phyloP scores from a whole-genome alignment of 2,113 vertebrate genomes.

The Ctenodactylus gundi region DNA sequence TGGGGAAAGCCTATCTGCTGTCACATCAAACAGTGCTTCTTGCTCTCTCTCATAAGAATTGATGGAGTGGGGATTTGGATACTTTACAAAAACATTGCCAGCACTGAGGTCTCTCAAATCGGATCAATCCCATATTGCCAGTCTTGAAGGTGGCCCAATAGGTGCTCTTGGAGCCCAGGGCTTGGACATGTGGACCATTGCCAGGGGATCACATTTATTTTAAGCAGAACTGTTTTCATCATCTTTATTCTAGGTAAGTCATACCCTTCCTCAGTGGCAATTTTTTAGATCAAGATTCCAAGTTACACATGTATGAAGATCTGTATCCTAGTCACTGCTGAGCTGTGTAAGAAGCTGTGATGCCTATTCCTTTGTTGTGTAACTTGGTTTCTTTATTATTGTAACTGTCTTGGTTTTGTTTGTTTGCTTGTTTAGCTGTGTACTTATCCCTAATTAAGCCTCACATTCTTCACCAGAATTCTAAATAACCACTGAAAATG shows the following conservation, averaged over 20 bases:
- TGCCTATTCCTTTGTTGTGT: not conserved
- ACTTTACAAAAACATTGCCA: not conserved
- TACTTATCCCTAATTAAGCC: not conserved
- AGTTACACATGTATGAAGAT: not conserved
- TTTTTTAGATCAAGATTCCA: not conserved
- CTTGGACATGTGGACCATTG: not conserved
- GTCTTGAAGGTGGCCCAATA: not conserved
- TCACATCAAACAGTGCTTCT: not conserved
- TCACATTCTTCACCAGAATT: not conserved
- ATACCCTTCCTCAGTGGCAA: not conserved
- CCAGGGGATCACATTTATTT: not conserved
- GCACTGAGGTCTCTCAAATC: not conserved
- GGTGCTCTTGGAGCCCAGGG: not conserved
- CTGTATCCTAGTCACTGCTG: not conserved
- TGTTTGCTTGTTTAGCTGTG: not conserved
- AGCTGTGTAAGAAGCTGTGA: not conserved
- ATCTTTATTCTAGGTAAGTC: not conserved
- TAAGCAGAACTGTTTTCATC: not conserved
- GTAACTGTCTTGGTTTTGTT: not conserved
- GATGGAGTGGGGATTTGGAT: not conserved
- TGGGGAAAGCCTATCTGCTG: not conserved
- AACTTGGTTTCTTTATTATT: conserved; percentile 16
- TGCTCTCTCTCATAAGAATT: not conserved
- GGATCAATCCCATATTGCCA: not conserved
- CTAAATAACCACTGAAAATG: not conserved